Base-by-base conservation (phyloP, 2,888 invertebrate species). In the Boloria euphrosyne region DNA sequence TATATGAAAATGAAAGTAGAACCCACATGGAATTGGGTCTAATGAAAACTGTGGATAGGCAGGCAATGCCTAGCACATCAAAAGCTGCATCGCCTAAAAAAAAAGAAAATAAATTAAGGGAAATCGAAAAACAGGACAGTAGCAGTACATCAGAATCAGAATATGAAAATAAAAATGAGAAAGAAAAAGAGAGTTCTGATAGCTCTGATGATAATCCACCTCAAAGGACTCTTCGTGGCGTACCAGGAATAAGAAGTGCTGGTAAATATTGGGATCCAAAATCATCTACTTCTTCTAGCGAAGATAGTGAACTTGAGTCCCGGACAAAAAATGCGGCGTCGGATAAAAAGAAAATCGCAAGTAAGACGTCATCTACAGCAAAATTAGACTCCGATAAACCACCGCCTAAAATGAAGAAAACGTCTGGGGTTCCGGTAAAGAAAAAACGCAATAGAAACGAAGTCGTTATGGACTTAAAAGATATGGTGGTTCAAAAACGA, bases 191-290 rank as follows among this genome's bases (percentile, higher is more conserved):
- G 53, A 90, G 87, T 71, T 87, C 88, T 2, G 89, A 90, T 79
- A 92, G 92, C 74, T 93, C 93, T 1, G 94, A 94, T 68, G 94
- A 94, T 22, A 94, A 91, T 69, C 86, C 87, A 49, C 90, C 91
- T 22, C 87, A 89, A 65, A 90, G 96, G 76, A 94, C 93, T 67
- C 78, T 96, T 76, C 92, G 97, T 44, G 94, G 95, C 63, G 96
- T 94, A 5, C 96, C 96, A 0, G 96, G 97, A 1, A 90, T 95
- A 6, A 92, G 96, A 65, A 96, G 96, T 58, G 93, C 95, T 14
- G 96, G 96, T 0, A 96, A 96, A 81, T 96, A 97, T 79, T 97
- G 96, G 96, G 97, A 97, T 75, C 96, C 96, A 81, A 94, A 95
- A 76, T 95, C 95, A 65, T 94, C 93, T 13, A 93, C 94, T 2